These are phyloP conservation scores for Pelodiscus sinensis DNA, from an alignment of 2,113 vertebrate species.

Conservation along the genomic window DNA sequence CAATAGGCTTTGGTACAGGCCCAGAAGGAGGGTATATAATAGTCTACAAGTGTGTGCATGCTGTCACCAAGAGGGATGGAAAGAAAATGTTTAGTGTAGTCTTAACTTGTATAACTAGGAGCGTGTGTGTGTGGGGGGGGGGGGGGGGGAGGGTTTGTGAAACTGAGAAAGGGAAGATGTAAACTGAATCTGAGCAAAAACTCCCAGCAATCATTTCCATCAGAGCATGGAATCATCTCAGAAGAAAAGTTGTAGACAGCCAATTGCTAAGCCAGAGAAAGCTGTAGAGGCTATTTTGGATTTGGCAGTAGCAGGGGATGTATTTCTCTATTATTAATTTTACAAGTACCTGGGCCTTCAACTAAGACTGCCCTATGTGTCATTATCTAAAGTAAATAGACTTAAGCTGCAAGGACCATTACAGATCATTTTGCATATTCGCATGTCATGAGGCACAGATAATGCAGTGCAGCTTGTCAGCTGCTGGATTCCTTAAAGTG, in stretches of 20 bases:
- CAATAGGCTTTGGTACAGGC: background rate
- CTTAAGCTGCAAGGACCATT: background rate
- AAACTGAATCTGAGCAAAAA: background rate
- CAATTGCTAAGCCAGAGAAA: background rate
- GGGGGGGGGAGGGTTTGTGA: too few relatives aligned
- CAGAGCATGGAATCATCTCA: background rate
- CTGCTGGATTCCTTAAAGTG: background rate
- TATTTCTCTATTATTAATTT: background rate
- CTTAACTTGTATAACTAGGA: background rate
- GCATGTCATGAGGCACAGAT: background rate
- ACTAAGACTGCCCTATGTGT: background rate
- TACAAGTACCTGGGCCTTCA: background rate
- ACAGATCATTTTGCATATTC: background rate
- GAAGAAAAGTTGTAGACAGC: background rate
- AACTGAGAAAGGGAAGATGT: background rate
- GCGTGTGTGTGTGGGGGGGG: too few relatives aligned
- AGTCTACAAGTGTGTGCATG: background rate
- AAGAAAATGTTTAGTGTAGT: background rate
- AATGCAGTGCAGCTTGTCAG: background rate
- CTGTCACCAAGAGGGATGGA: background rate
- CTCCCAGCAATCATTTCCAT: background rate
- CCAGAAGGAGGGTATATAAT: background rate
- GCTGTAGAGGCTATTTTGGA: background rate
- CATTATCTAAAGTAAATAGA: background rate
- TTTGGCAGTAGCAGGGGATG: background rate